phyloP scores from a whole-genome alignment of 1,140 invertebrate species.

The Oreohelix idahoensis region DNA sequence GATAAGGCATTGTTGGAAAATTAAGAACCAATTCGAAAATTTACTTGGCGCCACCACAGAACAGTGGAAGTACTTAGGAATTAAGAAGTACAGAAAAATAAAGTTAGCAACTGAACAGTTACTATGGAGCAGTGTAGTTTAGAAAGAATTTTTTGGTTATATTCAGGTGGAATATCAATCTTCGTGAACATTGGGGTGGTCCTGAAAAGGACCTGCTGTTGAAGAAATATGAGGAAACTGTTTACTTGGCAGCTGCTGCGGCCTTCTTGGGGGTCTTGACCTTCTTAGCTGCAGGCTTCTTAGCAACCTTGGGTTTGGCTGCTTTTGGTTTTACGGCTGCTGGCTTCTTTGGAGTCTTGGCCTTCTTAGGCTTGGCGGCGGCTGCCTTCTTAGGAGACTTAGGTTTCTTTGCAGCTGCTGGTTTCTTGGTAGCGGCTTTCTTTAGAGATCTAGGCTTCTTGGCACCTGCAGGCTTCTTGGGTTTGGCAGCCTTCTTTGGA shows the following conservation, averaged over 20 bases:
- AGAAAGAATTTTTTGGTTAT: no score
- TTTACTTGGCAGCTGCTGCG: slow-evolving; percentile 24
- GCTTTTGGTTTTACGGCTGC: slow-evolving; percentile 16
- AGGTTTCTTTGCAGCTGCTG: slow-evolving; percentile 21
- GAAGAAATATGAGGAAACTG: not conserved
- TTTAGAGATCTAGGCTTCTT: slow-evolving; percentile 27
- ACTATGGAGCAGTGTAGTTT: no score
- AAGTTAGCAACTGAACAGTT: no score
- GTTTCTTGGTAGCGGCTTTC: slow-evolving; percentile 35
- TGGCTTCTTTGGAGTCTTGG: slow-evolving; percentile 33
- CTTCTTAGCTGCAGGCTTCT: slow-evolving; percentile 47
- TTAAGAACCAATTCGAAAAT: no score
- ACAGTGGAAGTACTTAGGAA: no score
- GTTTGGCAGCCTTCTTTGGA: slow-evolving; percentile 42
- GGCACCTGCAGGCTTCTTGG: slow-evolving; percentile 35
- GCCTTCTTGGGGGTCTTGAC: slow-evolving; percentile 42
- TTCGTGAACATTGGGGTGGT: not conserved
- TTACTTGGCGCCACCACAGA: no score
- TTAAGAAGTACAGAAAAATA: no score
- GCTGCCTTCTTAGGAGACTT: not conserved
- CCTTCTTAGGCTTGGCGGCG: slow-evolving; percentile 14
- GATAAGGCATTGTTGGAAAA: no score
- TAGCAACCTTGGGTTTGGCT: slow-evolving; percentile 42
- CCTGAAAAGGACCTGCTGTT: slow-evolving; percentile 7
- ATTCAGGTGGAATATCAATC: no score